Base-by-base conservation (phyloP, 2,113 vertebrate genomes). In the Neomonachus schauinslandi region DNA sequence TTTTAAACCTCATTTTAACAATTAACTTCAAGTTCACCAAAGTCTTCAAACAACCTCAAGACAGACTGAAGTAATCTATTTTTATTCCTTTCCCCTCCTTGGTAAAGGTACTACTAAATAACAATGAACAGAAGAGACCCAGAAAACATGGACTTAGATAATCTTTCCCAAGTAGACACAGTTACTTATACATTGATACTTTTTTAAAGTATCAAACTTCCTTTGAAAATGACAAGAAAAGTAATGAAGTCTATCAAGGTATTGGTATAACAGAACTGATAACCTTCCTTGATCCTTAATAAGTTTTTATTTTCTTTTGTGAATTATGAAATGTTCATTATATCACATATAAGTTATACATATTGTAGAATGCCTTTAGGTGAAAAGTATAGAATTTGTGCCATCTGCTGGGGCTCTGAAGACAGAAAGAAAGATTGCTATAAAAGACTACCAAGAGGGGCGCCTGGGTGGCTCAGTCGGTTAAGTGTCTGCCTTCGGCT, bases 1-100 rank as follows among this genome's bases (percentile, higher is more conserved):
- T 81, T 80, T 76, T 21, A 93, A 71, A 91, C 79, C 21, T 82
- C 42, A 77, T 76, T 96, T 87, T 93, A 97, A 97, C 69, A 93
- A 96, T 81, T 72, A 96, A 67, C 86, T 81, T 91, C n/a, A 91
- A 94, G 69, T 80, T 80, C 72, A 82, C 80, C 39, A 63, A 87
- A 81, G 28, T 90, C 59, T 69, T 89, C 71, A 36, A 19, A 86
- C 13, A 91, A 81, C 22, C 92, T 22, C 42, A 61, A 90, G 77
- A 83, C 0, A 89, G 33, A 69, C 22, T 39, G 9, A 69, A 36
- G 16, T 16, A 81, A 26, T 89, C 13, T 57, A 82, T 82, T 65
- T 93, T 36, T 28, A 55, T 89, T 82, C 5, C 55, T 53, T 82
- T 82, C 7, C 22, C 57, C 24, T 88, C 63, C 49, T 83, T 95